Evolutionary conservation across 2,797 vertebrate species (phyloP).

Genomic region (Pristis pectinata): DNA sequence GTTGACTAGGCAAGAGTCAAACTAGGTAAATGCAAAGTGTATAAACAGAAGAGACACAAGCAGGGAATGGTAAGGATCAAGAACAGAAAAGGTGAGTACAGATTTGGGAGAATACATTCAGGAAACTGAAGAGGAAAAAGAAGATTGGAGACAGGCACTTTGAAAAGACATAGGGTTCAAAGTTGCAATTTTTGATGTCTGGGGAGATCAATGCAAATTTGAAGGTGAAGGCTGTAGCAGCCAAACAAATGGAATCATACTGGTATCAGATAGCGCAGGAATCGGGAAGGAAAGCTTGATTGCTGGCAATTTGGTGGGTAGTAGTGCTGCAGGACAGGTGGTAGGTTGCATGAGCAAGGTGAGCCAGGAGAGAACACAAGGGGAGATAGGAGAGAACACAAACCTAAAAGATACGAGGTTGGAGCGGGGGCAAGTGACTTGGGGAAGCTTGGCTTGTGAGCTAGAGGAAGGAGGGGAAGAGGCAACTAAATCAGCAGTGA

Average conservation of each 20-base stretch:
- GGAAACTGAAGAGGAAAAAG: no score
- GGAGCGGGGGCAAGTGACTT: not conserved
- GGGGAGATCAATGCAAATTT: not conserved
- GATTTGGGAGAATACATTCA: no score
- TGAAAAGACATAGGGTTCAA: not conserved
- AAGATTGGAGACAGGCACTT: no score
- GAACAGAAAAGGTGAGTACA: no score
- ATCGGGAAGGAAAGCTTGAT: not conserved
- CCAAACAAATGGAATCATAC: not conserved
- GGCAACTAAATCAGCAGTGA: no score
- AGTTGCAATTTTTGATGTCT: not conserved
- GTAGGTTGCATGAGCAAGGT: not conserved
- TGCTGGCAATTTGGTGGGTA: not conserved
- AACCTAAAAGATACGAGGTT: not conserved
- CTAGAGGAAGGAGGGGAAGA: not conserved
- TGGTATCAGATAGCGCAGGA: not conserved
- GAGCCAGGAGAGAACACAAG: not conserved
- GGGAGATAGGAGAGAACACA: not conserved
- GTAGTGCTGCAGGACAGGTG: not conserved
- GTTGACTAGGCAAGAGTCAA: no score
- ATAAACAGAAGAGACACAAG: no score
- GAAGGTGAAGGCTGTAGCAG: not conserved
- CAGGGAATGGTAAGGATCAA: no score
- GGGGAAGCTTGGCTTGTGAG: not conserved
- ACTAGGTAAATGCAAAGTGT: no score